Conservation (phyloP, 2,797 vertebrate species). For the Sebastes iracundus region DNA sequence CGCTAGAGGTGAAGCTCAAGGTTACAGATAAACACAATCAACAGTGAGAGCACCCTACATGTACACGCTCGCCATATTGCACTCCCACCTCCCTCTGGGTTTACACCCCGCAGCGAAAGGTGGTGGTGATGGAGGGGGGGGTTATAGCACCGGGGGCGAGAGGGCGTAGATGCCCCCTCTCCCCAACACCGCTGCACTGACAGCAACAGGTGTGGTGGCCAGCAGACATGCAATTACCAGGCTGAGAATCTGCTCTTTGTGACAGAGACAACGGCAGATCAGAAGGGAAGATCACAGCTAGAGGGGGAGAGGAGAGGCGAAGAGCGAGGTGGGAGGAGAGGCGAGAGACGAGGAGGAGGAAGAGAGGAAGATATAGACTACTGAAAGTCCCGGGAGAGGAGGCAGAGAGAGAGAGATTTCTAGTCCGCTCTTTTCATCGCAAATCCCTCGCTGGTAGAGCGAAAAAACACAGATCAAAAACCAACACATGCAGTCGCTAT, state of each 20-base stretch:
- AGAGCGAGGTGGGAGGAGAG: slow-evolving; percentile 37
- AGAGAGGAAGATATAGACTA: slow-evolving; percentile 44
- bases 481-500: slow-evolving; percentile 28
- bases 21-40: slow-evolving; percentile 68
- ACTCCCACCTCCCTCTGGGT: slow-evolving; percentile 33
- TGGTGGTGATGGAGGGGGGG: slow-evolving; percentile 11
- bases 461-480: slow-evolving; percentile 57
- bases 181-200: slow-evolving; percentile 59
- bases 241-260: slow-evolving; percentile 65
- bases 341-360: slow-evolving; percentile 24
- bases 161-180: slow-evolving; percentile 33
- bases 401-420: slow-evolving; percentile 34
- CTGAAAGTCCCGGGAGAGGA: slow-evolving; percentile 45
- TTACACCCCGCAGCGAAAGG: slow-evolving; percentile 35
- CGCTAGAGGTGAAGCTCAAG: slow-evolving; percentile 62
- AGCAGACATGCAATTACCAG: slow-evolving; percentile 75
- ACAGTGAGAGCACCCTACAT: slow-evolving; percentile 26
- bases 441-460: slow-evolving; percentile 50
- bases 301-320: slow-evolving; percentile 12
- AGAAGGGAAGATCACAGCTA: slow-evolving; percentile 61
- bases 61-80: neutral
- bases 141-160: slow-evolving; percentile 48
- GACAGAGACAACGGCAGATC: slow-evolving; percentile 69
- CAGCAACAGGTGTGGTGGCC: slow-evolving; percentile 82
- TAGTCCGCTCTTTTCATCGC: slow-evolving; percentile 55